phyloP scores from a whole-genome alignment of 2,888 invertebrate species.

The Arenicola marina region DNA sequence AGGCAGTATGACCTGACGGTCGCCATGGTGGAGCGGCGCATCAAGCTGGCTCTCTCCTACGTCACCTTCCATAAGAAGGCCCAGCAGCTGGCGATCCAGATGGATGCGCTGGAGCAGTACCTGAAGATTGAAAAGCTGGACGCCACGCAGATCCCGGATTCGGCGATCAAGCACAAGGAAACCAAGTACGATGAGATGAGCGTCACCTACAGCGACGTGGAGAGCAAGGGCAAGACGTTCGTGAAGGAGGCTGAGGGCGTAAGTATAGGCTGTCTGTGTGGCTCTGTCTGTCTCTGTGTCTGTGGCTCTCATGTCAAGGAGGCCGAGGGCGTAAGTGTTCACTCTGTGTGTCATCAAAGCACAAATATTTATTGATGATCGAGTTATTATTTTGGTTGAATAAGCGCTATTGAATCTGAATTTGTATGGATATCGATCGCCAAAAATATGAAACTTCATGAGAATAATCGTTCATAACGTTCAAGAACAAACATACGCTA shows the following conservation, averaged over 20 bases:
- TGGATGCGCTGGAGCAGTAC: constrained; percentile 71
- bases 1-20: constrained; percentile 58
- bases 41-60: constrained; percentile 72
- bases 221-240: constrained; percentile 69
- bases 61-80: constrained; percentile 76
- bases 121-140: constrained; percentile 64
- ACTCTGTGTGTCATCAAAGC: too few species aligned
- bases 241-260: constrained; percentile 34
- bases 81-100: constrained; percentile 69
- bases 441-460: too few species aligned
- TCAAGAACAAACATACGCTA: too few species aligned
- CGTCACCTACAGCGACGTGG: constrained; percentile 71
- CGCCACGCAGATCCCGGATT: constrained; percentile 63
- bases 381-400: too few species aligned
- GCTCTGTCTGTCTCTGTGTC: neutral
- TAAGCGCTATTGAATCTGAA: too few species aligned
- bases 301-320: too few species aligned
- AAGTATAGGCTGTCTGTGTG: constrained; percentile 5
- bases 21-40: constrained; percentile 62
- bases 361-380: too few species aligned
- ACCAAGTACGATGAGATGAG: constrained; percentile 72
- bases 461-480: too few species aligned
- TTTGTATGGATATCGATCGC: too few species aligned
- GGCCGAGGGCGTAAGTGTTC: too few species aligned
- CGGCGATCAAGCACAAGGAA: constrained; percentile 63